Percentiles rank a stretch among this genome's conserved stretches.
Conservation (phyloP, 1,140 invertebrate genomes). For the Neodiprion fabricii region DNA sequence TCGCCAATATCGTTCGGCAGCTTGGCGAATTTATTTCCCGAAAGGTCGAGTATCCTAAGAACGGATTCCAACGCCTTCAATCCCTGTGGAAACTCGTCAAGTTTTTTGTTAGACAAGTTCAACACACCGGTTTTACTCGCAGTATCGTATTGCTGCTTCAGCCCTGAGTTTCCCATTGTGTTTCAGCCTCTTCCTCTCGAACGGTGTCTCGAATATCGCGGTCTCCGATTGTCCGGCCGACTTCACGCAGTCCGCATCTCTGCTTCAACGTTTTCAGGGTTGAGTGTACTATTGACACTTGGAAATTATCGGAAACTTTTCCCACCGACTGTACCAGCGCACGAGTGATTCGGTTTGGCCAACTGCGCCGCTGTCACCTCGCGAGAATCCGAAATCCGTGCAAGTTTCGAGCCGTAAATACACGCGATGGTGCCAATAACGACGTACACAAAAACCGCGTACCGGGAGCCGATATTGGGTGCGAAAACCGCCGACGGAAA, state of each 20-base stretch:
- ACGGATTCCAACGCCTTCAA: conserved; percentile 70
- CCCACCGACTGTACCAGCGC: neutral
- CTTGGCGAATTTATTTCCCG: conserved; percentile 83
- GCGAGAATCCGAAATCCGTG: neutral
- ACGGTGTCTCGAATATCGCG: neutral
- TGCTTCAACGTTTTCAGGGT: too few species aligned
- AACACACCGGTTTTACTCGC: conserved; percentile 94
- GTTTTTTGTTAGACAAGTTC: conserved; percentile 80
- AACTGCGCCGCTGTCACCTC: too few species aligned
- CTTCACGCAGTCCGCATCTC: too few species aligned
- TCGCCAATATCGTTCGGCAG: conserved; percentile 80
- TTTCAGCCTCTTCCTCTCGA: neutral
- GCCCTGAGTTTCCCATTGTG: conserved; percentile 84
- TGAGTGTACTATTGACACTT: too few species aligned
- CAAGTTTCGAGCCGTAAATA: conserved; percentile 25
- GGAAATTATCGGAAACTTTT: neutral
- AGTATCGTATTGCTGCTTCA: conserved; percentile 91
- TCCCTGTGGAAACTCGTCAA: conserved; percentile 74
- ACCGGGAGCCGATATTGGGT: too few species aligned
- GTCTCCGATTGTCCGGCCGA: neutral
- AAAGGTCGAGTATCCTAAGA: conserved; percentile 88
- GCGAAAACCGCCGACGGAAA: too few species aligned
- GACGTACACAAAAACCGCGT: too few species aligned
- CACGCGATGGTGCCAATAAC: conserved; percentile 24
- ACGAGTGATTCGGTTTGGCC: neutral